Evolutionary conservation across 2,113 vertebrate genomes (phyloP), one percentile per base, ranked within the genome.

Genomic region (Ageneiosus marmoratus): DNA sequence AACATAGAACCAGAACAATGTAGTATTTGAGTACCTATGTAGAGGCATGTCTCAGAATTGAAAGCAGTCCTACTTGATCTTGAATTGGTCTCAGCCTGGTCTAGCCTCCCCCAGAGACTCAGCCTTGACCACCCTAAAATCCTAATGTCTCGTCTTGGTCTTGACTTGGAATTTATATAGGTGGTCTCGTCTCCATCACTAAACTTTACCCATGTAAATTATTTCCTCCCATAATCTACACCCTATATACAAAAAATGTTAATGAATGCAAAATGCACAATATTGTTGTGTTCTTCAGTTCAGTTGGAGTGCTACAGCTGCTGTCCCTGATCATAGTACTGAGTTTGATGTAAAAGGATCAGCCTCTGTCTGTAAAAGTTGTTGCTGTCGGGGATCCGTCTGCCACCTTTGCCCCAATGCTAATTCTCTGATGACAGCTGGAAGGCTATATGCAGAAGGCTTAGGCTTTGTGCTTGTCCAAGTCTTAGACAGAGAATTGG

Each of bases 391-490:
- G 13, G 82, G 62, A 72, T 10, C 84, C 79, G 88, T 76, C 79
- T 88, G 84, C 84, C 86, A 87, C 84, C 88, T 86, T 86, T 62
- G 67, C 58, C 53, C 48, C 56, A 53, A 48, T 65, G 78, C 74
- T 75, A 85, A 85, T 79, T 83, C 82, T 73, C 79, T 70, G 81
- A 88, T 88, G 91, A 92, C 93, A 94, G 92, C 92, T 93, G 92
- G 86, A 89, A 44, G 27, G 91, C 90, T 92, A 89, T 88, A 90
- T 92, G 81, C 86, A 91, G 91, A 91, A 74, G 76, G 56, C 81
- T 83, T 78, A 58, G 55, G 77, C 55, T 41, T 73, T 82, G 80
- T 80, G 56, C 72, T 85, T 76, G 77, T 78, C 85, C 79, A 83
- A 85, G 75, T 67, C 69, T 79, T 83, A 88, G 89, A 92, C 91